phyloP scores from a whole-genome alignment of 1,140 invertebrate genomes.

The Zaprionus ghesquierei region DNA sequence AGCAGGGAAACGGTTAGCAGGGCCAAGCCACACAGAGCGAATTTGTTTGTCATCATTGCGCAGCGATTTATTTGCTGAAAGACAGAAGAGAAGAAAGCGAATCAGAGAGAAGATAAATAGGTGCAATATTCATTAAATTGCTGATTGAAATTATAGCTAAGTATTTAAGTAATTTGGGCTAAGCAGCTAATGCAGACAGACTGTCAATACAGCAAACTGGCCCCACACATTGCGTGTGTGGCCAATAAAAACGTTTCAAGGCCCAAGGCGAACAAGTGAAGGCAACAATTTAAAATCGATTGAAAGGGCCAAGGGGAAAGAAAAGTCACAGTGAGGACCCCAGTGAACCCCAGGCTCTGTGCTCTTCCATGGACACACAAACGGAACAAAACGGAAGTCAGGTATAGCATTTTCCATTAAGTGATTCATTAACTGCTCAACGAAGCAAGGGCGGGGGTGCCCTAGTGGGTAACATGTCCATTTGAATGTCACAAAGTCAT shows the following conservation, averaged over 20 bases:
- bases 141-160: not conserved
- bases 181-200: slow-evolving; percentile 3
- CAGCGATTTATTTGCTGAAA: slow-evolving; percentile 49
- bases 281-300: slow-evolving; percentile 68
- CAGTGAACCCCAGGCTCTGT: not conserved
- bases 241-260: slow-evolving; percentile 2
- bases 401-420: slow-evolving; percentile 67
- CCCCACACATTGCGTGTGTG: slow-evolving; percentile 8
- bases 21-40: slow-evolving; percentile 55
- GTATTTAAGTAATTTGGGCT: slow-evolving; percentile 4
- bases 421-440: slow-evolving; percentile 74
- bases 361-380: slow-evolving; percentile 1
- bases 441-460: slow-evolving; percentile 22
- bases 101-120: not conserved
- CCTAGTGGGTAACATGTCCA: not conserved
- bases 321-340: not conserved
- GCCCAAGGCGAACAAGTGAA: slow-evolving; percentile 26
- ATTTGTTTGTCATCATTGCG: slow-evolving; percentile 75
- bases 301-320: not conserved
- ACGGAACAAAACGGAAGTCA: slow-evolving; percentile 70
- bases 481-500: slow-evolving; percentile 38
- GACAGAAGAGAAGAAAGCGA: not conserved
- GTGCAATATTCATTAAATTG: not conserved
- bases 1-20: slow-evolving; percentile 62
- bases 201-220: not conserved